Conservation (phyloP, 2,113 vertebrate genomes). For the Elaphurus davidianus region DNA sequence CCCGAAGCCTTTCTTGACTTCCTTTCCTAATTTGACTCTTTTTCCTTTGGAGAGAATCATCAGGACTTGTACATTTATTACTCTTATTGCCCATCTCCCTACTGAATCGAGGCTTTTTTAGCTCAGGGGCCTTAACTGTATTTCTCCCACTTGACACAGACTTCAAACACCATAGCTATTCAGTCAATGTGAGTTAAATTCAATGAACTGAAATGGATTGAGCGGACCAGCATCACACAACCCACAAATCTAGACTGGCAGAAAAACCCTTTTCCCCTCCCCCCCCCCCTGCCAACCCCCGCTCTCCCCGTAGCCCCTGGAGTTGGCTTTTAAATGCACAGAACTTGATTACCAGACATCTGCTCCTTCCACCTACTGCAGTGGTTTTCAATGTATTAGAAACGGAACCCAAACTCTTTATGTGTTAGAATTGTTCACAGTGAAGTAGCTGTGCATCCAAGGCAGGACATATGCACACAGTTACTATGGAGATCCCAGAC, state of each 20-base stretch:
- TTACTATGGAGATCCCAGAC: not conserved
- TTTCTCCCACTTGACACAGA: not conserved
- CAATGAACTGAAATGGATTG: not conserved
- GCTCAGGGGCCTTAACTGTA: not conserved
- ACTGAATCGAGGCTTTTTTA: not conserved
- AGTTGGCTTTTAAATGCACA: not conserved
- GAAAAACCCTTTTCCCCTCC: not conserved
- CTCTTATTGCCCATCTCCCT: not conserved
- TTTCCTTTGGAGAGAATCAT: not conserved
- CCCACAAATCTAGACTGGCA: not conserved
- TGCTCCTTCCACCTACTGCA: not conserved
- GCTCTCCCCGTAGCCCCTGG: too few species aligned
- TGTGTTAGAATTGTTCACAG: not conserved
- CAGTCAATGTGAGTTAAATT: not conserved
- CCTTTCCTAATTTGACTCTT: not conserved
- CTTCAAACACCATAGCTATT: not conserved
- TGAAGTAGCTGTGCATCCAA: not conserved
- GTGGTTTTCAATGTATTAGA: not conserved
- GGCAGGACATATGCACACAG: not conserved
- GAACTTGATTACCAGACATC: not conserved
- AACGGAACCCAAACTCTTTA: not conserved
- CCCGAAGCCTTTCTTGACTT: not conserved
- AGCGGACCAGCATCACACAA: not conserved
- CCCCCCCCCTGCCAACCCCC: not conserved
- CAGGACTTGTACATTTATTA: not conserved